Percentiles rank a stretch among this genome's conserved stretches.
phyloP scores from a whole-genome alignment of 64 coral and sea anemone species.

The Stichodactyla mertensii region DNA sequence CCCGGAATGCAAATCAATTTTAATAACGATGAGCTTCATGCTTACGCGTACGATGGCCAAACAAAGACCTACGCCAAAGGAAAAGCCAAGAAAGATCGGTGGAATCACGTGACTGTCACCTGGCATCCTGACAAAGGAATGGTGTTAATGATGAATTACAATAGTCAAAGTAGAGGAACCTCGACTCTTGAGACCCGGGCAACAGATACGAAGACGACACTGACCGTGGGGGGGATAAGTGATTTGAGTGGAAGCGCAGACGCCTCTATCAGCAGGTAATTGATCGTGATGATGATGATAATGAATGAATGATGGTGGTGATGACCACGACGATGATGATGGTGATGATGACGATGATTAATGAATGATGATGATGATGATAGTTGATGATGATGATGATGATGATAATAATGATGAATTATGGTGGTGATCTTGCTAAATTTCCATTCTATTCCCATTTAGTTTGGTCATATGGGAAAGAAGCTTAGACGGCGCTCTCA shows the following conservation, averaged over 20 bases:
- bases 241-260: conserved; percentile 8
- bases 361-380: no score
- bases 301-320: neutral
- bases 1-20: neutral
- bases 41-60: neutral
- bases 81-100: neutral
- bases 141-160: neutral
- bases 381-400: no score
- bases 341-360: neutral
- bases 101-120: conserved; percentile 21
- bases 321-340: neutral
- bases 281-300: neutral
- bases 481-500: neutral
- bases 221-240: neutral
- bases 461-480: conserved; percentile 1
- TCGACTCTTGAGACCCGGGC: neutral
- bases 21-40: neutral
- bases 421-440: no score
- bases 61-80: neutral
- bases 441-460: neutral
- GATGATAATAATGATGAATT: no score
- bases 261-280: conserved; percentile 16
- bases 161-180: neutral
- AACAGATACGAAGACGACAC: neutral
- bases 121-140: neutral